Evolutionary conservation across 2,888 invertebrate genomes (phyloP), one percentile per base, ranked within the genome.

Genomic region (Nemurella pictetii): DNA sequence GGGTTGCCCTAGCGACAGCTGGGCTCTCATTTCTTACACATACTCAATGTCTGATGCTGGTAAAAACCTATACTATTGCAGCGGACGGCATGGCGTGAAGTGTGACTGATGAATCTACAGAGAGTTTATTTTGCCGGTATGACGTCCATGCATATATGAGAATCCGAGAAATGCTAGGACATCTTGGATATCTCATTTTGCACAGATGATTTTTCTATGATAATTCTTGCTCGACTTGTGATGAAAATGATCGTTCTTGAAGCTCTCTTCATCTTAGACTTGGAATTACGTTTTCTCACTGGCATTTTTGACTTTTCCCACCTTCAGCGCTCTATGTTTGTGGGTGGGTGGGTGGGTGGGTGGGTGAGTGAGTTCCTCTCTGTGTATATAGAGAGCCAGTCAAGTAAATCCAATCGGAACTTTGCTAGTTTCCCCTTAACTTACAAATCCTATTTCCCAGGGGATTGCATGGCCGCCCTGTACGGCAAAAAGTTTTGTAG

Each of bases 401-500:
- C 30, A 30, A 82, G 72, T 82, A 82, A 82, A 82, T 82, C 82
- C 82, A 82, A 82, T 82, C 82, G 82, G 72, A 82, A 82, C 72
- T 82, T 82, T 82, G 55, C 82, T 82, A 82, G 82, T 82, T 82
- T 82, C 27, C 82, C 55, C 27, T 55, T 82, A 82, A 82, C 82
- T 82, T 55, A 82, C 82, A 82, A 82, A 82, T 82, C 82, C 82
- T 82, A 82, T 82, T 82, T 82, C 82, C 82, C 82, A 55, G 55
- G 72, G 82, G 82, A 82, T 28, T 72, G 72, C 82, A 82, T 82
- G 73, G 55, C 25, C 80, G 32, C 35, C 32, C 82, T 82, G 55
- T 55, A 82, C 72, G 82, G 25, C 27, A 29, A 29, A 82, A 82
- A 82, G 29, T 28, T 55, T 82, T 81, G 12, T 28, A 55, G 55